Evolutionary conservation across 2,797 vertebrate genomes (phyloP).

Genomic region (Gobionotothen gibberifrons): DNA sequence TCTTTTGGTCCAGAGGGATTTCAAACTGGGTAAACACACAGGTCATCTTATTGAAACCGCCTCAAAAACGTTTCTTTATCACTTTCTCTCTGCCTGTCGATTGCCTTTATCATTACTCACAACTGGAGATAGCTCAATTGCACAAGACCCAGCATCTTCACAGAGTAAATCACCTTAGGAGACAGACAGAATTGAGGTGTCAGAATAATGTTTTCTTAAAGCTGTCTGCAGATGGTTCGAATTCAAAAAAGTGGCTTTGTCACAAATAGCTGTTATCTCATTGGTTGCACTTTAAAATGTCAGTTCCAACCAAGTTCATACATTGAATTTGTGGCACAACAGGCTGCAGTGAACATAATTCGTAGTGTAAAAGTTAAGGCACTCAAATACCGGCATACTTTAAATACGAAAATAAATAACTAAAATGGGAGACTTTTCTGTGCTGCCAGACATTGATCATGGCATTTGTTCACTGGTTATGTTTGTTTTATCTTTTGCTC

Average conservation of each 20-base stretch:
- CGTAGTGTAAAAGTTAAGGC: too few species aligned
- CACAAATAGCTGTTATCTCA: too few species aligned
- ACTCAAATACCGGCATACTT: too few species aligned
- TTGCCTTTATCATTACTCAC: slow-evolving; percentile 20
- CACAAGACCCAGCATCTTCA: slow-evolving; percentile 15
- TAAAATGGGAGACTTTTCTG: background rate
- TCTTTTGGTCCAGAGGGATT: slow-evolving; percentile 23
- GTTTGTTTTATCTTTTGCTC: background rate
- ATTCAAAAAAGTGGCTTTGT: too few species aligned
- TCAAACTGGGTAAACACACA: slow-evolving; percentile 41
- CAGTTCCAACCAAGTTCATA: too few species aligned
- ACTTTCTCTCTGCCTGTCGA: slow-evolving; percentile 20
- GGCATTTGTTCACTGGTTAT: background rate
- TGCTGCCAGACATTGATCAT: slow-evolving; percentile 16
- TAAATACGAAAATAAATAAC: too few species aligned
- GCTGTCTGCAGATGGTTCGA: too few species aligned
- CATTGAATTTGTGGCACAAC: too few species aligned
- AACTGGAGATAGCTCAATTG: slow-evolving; percentile 16
- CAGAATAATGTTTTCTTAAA: slow-evolving; percentile 22
- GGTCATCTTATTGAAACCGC: slow-evolving; percentile 32
- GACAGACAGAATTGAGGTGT: slow-evolving; percentile 19
- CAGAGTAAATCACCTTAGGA: slow-evolving; percentile 26
- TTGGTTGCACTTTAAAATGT: too few species aligned
- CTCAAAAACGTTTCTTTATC: slow-evolving; percentile 25
- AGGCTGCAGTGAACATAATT: too few species aligned